These are phyloP conservation scores for Calyptomena viridis DNA, from an alignment of 2,113 vertebrate species.

Conservation along the genomic window DNA sequence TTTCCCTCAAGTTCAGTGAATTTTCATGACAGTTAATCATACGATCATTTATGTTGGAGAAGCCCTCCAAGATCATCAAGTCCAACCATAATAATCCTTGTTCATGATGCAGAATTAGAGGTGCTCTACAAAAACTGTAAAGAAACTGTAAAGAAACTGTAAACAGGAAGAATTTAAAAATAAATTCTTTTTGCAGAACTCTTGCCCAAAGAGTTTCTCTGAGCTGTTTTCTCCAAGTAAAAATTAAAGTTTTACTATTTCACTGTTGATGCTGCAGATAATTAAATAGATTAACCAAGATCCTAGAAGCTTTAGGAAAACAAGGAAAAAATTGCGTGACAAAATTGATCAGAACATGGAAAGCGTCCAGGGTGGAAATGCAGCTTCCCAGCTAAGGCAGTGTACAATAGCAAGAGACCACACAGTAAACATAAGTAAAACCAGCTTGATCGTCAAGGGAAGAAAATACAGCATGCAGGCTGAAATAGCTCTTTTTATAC, in stretches of 20 bases:
- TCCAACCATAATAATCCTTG: neutral
- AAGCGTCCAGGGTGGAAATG: conserved; percentile 63
- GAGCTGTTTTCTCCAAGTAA: neutral
- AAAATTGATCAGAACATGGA: conserved; percentile 56
- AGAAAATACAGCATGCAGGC: neutral
- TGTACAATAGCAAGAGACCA: conserved; percentile 54
- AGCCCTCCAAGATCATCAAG: neutral
- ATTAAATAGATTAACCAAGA: conserved; percentile 18
- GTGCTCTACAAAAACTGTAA: neutral
- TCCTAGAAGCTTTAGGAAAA: conserved; percentile 31
- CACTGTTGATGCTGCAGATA: neutral
- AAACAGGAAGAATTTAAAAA: neutral
- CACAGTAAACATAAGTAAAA: conserved; percentile 67
- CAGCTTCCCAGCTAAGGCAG: conserved; percentile 47
- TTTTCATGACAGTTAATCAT: neutral
- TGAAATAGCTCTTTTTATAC: conserved; percentile 29
- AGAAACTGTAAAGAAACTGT: neutral
- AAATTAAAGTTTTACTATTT: neutral
- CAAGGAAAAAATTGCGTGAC: conserved; percentile 21
- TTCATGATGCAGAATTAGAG: neutral
- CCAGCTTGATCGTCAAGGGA: conserved; percentile 57
- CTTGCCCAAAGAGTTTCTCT: neutral
- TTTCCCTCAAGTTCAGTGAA: neutral
- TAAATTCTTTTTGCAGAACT: neutral
- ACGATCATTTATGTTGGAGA: neutral